A percentile compares a stretch with the other conserved stretches of the same genome.
Conservation (phyloP, 2,113 vertebrate species). For the Hemiscyllium ocellatum region DNA sequence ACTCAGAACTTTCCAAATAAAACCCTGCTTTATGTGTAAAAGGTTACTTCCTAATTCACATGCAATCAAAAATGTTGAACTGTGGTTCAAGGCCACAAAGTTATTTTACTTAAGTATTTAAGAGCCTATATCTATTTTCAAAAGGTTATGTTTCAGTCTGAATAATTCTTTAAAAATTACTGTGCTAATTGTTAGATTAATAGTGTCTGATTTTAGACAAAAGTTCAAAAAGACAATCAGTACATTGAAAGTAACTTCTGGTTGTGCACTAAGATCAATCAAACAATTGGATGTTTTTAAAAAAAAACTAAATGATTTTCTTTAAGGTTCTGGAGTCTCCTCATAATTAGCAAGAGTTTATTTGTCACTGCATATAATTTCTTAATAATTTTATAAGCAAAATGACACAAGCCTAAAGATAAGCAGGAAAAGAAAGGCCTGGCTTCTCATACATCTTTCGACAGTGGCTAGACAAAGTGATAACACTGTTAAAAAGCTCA, state of each 20-base stretch:
- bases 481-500: background rate
- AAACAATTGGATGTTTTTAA: background rate
- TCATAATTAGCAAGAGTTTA: background rate
- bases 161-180: background rate
- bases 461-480: background rate
- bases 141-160: background rate
- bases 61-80: background rate
- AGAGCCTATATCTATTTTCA: background rate
- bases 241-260: background rate
- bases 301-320: background rate
- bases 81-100: background rate
- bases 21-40: background rate
- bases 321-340: background rate
- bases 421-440: background rate
- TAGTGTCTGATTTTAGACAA: background rate
- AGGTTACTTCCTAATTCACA: background rate
- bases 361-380: background rate
- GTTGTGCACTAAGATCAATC: background rate
- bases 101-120: background rate
- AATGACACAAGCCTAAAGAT: background rate
- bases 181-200: background rate
- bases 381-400: background rate
- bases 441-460: background rate
- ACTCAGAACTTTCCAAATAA: background rate
- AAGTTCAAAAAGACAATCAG: background rate